Base-by-base conservation (phyloP, 2,797 vertebrate genomes). In the Australoheros facetus region DNA sequence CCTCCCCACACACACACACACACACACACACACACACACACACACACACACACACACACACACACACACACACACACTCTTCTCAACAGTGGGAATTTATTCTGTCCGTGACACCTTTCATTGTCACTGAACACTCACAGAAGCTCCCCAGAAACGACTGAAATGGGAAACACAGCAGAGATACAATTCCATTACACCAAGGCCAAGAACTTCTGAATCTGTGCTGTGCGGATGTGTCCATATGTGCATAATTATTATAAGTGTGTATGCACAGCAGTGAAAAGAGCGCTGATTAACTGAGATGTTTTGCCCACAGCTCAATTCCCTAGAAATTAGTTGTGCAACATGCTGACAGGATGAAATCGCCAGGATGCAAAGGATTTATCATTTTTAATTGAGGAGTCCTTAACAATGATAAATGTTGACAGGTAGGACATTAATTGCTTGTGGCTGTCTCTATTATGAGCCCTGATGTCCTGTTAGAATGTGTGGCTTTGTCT, bases 311-410 rank as follows among this genome's bases (percentile, higher is more conserved):
- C 75, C 66, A 30, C 8, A 51, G 86, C 83, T 90, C 64, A 75
- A 32, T 74, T 84, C 79, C 55, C 56, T 56, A 74, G 64, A 89
- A 87, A 87, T 86, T 26, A 78, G 71, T 85, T 89, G 85, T 82
- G 71, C 62, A 64, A 58, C 66, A 56, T 37, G 73, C 45, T 32
- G 71, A 80, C 71, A 79, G 60, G 86, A 78, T 56, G 37, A 80
- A 69, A 85, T 73, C 57, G 53, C 37, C 39, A 80, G 62, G 66
- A 78, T 79, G 81, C 19, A 75, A 76, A 70, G 23, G 55, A 85
- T 84, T 73, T 60, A 78, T 87, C 72, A 81, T 83, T 77, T 89
- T 84, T 86, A 89, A 89, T 80, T 71, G 73, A 85, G 21, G 57
- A 56, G 58, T 79, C 64, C 60, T 69, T 73, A 83, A 85, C 48